Evolutionary conservation across 2,797 vertebrate genomes (phyloP).

Genomic region (Rhynchonycteris naso): DNA sequence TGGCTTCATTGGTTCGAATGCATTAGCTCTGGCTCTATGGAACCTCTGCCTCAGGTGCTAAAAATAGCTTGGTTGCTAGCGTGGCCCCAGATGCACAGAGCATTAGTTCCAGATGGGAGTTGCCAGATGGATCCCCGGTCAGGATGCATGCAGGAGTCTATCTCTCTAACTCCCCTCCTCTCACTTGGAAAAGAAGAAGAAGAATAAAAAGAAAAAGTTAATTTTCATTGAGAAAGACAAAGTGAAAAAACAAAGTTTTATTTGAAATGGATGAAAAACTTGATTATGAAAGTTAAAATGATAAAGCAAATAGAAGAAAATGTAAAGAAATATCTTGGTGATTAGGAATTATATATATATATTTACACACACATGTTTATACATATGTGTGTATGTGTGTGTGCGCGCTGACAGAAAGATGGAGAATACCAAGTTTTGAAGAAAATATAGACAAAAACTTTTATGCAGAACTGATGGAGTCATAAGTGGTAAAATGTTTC

Average conservation of each 20-base stretch:
- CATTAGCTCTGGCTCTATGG: no score
- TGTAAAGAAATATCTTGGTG: not conserved
- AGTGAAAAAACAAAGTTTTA: not conserved
- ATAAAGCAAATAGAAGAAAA: conserved; percentile 14
- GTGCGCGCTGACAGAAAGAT: not conserved
- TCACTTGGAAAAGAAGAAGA: no score
- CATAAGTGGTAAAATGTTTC: not conserved
- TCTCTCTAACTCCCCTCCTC: no score
- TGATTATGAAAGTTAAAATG: not conserved
- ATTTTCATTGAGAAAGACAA: not conserved
- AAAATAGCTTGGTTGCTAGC: no score
- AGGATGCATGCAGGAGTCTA: no score
- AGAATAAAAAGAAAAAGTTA: not conserved
- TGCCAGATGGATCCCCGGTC: no score
- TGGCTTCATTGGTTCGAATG: no score
- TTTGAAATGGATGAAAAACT: conserved; percentile 31
- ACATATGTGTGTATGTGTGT: not conserved
- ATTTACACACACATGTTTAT: not conserved
- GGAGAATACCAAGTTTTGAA: conserved; percentile 33
- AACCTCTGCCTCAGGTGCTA: no score
- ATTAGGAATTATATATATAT: not conserved
- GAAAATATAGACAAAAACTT: conserved; percentile 25
- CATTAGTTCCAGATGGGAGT: no score
- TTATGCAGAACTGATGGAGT: not conserved
- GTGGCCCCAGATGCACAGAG: no score